Evolutionary conservation across 1,140 invertebrate genomes (phyloP).

Genomic region (Drosophila murphyi): DNA sequence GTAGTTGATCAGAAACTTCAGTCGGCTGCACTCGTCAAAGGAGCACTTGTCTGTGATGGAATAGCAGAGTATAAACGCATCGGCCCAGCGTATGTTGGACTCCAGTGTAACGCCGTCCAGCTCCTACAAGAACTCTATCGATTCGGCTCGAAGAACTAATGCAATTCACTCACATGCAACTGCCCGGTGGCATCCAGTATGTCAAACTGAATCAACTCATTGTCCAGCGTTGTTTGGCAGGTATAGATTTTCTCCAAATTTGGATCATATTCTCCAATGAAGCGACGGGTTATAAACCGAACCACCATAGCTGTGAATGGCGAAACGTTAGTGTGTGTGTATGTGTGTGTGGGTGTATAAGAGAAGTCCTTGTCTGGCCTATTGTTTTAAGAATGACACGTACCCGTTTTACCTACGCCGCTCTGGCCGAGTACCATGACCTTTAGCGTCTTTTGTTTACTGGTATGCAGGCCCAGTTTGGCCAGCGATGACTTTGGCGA

Average conservation of each 20-base stretch:
- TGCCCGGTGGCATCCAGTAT: constrained; percentile 92
- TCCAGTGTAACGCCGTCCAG: constrained; percentile 89
- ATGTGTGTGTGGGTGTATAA: neutral
- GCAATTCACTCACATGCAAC: constrained; percentile 87
- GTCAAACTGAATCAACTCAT: constrained; percentile 91
- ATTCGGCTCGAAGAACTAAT: neutral
- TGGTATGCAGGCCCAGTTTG: constrained; percentile 86
- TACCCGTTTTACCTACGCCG: constrained; percentile 92
- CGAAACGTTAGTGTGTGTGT: neutral
- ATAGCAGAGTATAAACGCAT: constrained; percentile 94
- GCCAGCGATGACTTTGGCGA: constrained; percentile 88
- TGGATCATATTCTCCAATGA: constrained; percentile 93
- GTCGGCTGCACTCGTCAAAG: constrained; percentile 92
- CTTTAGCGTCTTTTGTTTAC: constrained; percentile 87
- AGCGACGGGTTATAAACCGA: constrained; percentile 91
- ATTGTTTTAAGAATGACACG: constrained; percentile 44
- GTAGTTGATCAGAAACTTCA: constrained; percentile 92
- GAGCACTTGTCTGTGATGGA: constrained; percentile 93
- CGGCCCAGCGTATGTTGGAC: constrained; percentile 92
- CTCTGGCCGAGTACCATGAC: constrained; percentile 91
- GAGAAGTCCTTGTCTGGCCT: neutral
- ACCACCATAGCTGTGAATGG: constrained; percentile 90
- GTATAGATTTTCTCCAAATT: constrained; percentile 91
- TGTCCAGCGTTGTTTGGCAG: constrained; percentile 90
- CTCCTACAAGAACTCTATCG: constrained; percentile 85